These are phyloP conservation scores for Drosophila sproati DNA, from an alignment of 1,140 invertebrate species.

Conservation along the genomic window DNA sequence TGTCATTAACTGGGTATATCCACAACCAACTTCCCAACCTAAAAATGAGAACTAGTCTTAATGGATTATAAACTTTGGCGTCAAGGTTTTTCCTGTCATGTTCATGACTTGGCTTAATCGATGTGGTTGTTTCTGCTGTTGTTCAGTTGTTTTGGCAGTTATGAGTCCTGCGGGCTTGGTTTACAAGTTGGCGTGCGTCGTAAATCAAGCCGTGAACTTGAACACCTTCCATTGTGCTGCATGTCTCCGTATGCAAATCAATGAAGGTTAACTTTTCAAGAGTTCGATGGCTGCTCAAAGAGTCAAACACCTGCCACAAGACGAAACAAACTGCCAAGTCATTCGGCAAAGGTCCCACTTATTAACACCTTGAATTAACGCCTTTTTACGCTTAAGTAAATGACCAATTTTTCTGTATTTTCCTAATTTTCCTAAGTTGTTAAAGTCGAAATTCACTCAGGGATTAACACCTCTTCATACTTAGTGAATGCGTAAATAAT, in stretches of 20 bases:
- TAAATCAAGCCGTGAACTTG: conserved; percentile 79
- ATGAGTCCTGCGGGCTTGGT: conserved; percentile 42
- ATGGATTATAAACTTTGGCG: conserved; percentile 73
- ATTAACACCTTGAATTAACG: no score
- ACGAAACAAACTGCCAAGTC: neutral
- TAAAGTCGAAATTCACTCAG: no score
- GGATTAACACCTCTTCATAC: no score
- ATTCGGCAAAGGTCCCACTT: neutral
- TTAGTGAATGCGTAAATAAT: no score
- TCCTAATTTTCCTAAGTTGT: no score
- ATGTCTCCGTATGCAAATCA: conserved; percentile 67
- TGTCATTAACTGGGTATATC: conserved; percentile 57
- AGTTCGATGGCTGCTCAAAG: conserved; percentile 32
- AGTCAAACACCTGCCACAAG: neutral
- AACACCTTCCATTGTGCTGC: conserved; percentile 48
- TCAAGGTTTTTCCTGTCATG: conserved; percentile 53
- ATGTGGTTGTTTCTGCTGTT: conserved; percentile 23
- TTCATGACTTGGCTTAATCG: conserved; percentile 45
- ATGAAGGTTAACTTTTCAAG: conserved; percentile 9
- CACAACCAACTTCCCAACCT: conserved; percentile 7
- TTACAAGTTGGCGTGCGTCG: conserved; percentile 60
- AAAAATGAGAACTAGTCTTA: conserved; percentile 25
- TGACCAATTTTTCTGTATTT: no score
- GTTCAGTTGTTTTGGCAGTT: neutral
- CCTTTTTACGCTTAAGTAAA: no score